Percentiles rank a stretch among this genome's conserved stretches.
Evolutionary conservation across 2,797 vertebrate species (phyloP).

Genomic region (Urocyon cinereoargenteus): DNA sequence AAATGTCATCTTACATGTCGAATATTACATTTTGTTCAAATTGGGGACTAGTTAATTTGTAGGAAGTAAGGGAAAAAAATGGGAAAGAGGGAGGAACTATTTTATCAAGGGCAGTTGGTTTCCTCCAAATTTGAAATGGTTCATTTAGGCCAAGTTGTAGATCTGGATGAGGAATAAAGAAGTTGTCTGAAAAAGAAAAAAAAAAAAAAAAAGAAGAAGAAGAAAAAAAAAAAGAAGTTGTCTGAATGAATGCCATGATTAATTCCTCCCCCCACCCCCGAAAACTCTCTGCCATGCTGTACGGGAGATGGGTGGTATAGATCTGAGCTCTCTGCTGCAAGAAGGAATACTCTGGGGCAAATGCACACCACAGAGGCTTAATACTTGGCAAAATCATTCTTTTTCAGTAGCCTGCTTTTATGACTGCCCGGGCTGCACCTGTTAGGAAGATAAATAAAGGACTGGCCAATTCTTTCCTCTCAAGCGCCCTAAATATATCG

Average conservation of each 20-base stretch:
- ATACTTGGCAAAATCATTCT: conserved; percentile 81
- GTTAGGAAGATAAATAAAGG: conserved; percentile 90
- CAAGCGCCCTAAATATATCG: conserved; percentile 88
- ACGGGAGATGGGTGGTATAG: background rate
- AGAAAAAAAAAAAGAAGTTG: background rate
- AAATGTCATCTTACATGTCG: background rate
- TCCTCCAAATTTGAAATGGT: background rate
- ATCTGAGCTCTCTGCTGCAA: background rate
- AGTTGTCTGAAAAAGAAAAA: background rate
- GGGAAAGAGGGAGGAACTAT: background rate
- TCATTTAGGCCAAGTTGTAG: background rate
- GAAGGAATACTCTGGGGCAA: background rate
- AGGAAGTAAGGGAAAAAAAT: background rate
- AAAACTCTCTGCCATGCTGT: background rate
- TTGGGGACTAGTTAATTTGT: background rate
- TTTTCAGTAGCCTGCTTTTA: conserved; percentile 83
- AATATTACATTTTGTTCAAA: background rate
- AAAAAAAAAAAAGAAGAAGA: too few relatives aligned
- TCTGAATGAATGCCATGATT: background rate
- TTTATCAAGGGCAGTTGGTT: background rate
- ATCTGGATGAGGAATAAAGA: background rate
- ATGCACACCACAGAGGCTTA: conserved; percentile 66
- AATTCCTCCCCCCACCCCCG: too few relatives aligned
- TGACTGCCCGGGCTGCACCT: conserved; percentile 86
- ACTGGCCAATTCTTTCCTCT: conserved; percentile 87